Base-by-base conservation (phyloP, 2,113 vertebrate species). In the Campylorhamphus procurvoides region DNA sequence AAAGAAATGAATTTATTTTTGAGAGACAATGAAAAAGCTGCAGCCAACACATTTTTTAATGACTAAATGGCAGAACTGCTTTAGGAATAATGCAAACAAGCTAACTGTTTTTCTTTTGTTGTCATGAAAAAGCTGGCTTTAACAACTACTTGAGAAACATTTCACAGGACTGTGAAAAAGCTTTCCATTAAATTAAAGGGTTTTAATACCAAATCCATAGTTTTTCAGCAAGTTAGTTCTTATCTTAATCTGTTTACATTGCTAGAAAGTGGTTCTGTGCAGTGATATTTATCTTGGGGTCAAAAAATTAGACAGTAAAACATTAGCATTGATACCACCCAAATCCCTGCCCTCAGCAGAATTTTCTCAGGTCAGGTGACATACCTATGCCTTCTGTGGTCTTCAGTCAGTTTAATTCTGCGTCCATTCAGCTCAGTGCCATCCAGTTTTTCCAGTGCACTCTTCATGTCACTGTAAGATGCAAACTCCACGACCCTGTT, bases 401-500 rank as follows among this genome's bases (percentile, higher is more conserved):
- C 99, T 96, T 99, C 99, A 89, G 97, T 98, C 90, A 99, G 97
- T 92, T 99, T 99, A 85, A 99, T 98, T 83, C 99, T 99, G 85
- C 99, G 99, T 37, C 99, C 99, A 53, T 99, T 99, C 89, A 99
- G 97, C 47, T 99, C 99, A 14, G 98, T 98, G 37, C 99, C 99
- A 75, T 99, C 98, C 55, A 99, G 93, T 94, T 99, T 99, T 77
- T 99, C 98, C 92, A 99, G 98, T 84, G 99, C 99, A 29, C 98
- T 99, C 98, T 99, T 99, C 99, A 99, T 98, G 88, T 99, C 99
- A 92, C 98, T 98, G 24, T 98, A 99, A 25, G 99, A 98, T 37
- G 99, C 98, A 97, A 99, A 99, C 97, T 99, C 99, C 81, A 99
- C 99, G 96, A 99, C 99, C 78, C 99, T 99, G 71, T n/a, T 75